Evolutionary conservation across 2,888 invertebrate species (phyloP).

Genomic region (Deroplatys truncata): DNA sequence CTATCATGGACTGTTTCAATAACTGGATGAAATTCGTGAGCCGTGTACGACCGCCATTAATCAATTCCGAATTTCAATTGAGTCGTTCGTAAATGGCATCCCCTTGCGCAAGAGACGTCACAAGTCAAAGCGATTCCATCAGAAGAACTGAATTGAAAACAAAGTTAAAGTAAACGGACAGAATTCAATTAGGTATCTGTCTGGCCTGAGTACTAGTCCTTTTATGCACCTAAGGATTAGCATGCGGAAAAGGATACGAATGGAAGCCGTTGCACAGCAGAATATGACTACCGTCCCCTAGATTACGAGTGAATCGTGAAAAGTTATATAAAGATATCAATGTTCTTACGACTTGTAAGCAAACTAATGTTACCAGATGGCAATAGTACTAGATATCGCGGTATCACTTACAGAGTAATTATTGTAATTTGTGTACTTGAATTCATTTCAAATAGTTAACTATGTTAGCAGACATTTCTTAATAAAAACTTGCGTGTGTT

Average conservation of each 20-base stretch:
- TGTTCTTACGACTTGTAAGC: too few species aligned
- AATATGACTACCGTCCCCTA: too few species aligned
- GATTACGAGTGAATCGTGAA: too few species aligned
- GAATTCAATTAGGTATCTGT: neutral
- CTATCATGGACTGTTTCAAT: neutral
- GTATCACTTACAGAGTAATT: too few species aligned
- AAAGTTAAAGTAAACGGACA: neutral
- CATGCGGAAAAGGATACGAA: neutral
- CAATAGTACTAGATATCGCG: too few species aligned
- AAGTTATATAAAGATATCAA: too few species aligned
- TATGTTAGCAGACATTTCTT: too few species aligned
- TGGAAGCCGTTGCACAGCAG: neutral
- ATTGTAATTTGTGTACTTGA: too few species aligned
- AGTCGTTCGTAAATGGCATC: neutral
- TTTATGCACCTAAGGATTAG: neutral
- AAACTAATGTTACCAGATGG: too few species aligned
- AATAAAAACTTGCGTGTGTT: too few species aligned
- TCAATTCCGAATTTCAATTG: neutral
- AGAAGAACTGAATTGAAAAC: neutral
- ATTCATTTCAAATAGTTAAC: too few species aligned
- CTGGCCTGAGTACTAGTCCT: neutral
- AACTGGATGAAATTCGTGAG: neutral
- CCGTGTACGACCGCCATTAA: neutral
- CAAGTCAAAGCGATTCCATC: neutral
- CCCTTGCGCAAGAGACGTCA: neutral